phyloP scores from a whole-genome alignment of 2,113 vertebrate species.

The Saguinus midas region DNA sequence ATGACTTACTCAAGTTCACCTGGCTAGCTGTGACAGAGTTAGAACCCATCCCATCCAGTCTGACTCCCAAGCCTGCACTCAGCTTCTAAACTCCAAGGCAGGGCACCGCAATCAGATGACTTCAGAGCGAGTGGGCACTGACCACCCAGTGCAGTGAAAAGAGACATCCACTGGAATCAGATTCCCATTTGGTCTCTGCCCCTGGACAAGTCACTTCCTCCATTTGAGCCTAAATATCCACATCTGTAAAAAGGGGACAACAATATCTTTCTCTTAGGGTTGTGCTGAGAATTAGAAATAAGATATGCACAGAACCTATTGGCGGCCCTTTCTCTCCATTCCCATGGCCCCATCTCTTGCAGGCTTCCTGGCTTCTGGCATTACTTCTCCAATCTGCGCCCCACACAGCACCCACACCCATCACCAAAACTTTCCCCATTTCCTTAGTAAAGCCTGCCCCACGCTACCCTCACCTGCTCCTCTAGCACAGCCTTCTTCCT shows the following conservation, averaged over 20 bases:
- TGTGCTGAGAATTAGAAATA: neutral
- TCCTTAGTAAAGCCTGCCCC: neutral
- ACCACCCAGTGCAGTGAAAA: neutral
- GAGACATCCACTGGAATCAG: neutral
- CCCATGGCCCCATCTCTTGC: neutral
- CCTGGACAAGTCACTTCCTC: neutral
- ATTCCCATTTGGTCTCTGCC: neutral
- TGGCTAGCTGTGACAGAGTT: neutral
- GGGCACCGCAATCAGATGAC: no score
- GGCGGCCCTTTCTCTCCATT: neutral
- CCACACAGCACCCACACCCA: neutral
- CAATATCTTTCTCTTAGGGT: neutral
- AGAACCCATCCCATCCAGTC: neutral
- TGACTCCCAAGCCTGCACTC: neutral
- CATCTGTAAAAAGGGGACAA: neutral
- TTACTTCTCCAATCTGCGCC: neutral
- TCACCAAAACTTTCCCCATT: neutral
- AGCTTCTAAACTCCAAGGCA: neutral
- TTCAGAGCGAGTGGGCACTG: neutral
- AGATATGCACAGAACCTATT: neutral
- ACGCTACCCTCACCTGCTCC: neutral
- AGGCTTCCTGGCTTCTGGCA: neutral
- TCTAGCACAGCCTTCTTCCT: neutral
- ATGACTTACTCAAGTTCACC: neutral
- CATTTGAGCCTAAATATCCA: neutral